A percentile compares a stretch with the other conserved stretches of the same genome.
phyloP scores from a whole-genome alignment of 1,140 invertebrate species.

The Ips nitidus region DNA sequence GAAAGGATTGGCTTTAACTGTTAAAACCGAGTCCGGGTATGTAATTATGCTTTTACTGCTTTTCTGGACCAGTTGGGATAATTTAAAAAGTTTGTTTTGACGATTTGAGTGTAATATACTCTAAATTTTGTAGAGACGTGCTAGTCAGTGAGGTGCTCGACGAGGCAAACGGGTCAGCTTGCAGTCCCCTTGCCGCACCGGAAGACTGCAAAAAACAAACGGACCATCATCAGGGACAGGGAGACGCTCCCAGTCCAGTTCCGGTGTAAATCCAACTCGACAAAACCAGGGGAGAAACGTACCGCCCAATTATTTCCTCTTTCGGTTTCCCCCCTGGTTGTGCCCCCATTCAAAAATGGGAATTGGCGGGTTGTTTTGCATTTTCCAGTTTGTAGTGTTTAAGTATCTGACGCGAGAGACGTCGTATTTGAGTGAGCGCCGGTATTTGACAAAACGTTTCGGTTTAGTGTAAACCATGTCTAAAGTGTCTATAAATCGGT shows the following conservation, averaged over 20 bases:
- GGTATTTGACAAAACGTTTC: too few species aligned
- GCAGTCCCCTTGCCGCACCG: slow-evolving; percentile 32
- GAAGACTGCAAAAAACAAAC: slow-evolving; percentile 42
- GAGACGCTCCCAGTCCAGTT: slow-evolving; percentile 43
- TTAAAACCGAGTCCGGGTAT: slow-evolving; percentile 48
- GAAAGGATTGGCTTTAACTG: slow-evolving; percentile 42
- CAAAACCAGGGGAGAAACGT: not conserved
- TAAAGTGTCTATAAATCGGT: too few species aligned
- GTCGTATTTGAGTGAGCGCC: too few species aligned
- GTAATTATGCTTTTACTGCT: slow-evolving; percentile 18
- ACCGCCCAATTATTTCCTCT: too few species aligned
- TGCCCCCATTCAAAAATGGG: too few species aligned
- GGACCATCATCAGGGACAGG: slow-evolving; percentile 49
- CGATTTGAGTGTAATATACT: too few species aligned
- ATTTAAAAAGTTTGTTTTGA: too few species aligned
- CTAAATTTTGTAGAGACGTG: slow-evolving; percentile 37
- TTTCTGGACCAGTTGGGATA: not conserved
- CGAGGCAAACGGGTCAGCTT: slow-evolving; percentile 22
- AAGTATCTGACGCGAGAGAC: too few species aligned
- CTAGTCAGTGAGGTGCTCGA: slow-evolving; percentile 40
- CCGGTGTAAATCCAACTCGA: slow-evolving; percentile 4
- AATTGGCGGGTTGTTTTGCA: too few species aligned
- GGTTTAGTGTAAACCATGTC: too few species aligned
- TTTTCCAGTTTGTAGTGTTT: too few species aligned
- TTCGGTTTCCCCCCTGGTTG: too few species aligned